Evolutionary conservation across 2,888 invertebrate genomes (phyloP), one percentile per base, ranked within the genome.

Genomic region (Encarsia formosa): DNA sequence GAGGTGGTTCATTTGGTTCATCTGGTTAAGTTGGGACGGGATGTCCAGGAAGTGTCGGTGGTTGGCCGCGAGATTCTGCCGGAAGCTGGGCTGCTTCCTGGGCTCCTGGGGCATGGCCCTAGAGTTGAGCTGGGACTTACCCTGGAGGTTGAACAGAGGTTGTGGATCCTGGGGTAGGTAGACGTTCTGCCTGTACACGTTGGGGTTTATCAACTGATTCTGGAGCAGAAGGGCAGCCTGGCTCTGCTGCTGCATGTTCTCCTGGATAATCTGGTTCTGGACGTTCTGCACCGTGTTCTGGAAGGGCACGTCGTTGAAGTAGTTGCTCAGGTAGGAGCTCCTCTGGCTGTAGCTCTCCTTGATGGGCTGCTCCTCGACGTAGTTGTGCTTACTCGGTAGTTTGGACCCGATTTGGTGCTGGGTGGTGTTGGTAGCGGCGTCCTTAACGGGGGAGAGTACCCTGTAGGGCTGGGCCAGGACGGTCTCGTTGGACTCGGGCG

Each of bases 231-330:
- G 26, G 4, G 61, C 22, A 18, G 65, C 68, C 46, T 70, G 69
- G 55, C 67, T 62, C 15, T 70, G 70, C 8, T 73, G 70, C 8
- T 73, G 70, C 74, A 72, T 74, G 31, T 69, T 73, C 35, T 74
- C 73, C 44, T 74, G 74, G 37, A 74, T 74, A 54, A 73, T 73
- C 34, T 73, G 73, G 63, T 74, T 74, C 34, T 72, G 71, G 4
- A 73, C 73, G 50, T 73, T 73, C 45, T 74, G 73, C 2, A 74
- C 74, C 1, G 71, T 60, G 45, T 73, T 73, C 54, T 74, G 72
- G 43, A 63, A 64, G 0, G 71, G 70, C 29, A 72, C 56, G 22
- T 74, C 73, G 31, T 63, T 68, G 23, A 65, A 71, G 49, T 63
- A 64, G 54, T 68, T 67, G 16, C 62, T 61, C 0, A 59, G 39